Percentiles rank a stretch among this genome's conserved stretches.
These are phyloP conservation scores for Ceyx melanurus DNA, from an alignment of 2,113 vertebrate species.

Conservation along the genomic window DNA sequence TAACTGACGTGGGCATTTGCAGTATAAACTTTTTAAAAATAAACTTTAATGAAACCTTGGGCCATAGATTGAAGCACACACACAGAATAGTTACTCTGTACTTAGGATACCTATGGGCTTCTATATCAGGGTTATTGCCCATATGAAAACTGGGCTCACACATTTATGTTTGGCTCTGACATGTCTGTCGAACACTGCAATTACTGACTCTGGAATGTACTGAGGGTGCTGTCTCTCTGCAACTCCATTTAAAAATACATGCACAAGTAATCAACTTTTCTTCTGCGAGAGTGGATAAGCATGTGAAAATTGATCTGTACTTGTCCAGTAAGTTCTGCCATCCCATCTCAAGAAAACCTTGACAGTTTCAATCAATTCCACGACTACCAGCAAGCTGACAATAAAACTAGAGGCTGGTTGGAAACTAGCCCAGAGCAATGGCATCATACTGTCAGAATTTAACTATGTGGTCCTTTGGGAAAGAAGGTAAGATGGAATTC, in stretches of 20 bases:
- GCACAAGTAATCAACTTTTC: background rate
- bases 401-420: background rate
- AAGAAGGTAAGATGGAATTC: background rate
- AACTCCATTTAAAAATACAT: background rate
- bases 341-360: background rate
- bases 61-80: background rate
- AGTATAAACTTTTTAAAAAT: background rate
- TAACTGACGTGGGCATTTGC: background rate
- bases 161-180: rapidly evolving
- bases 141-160: background rate
- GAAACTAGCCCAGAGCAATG: background rate
- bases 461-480: background rate
- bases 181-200: background rate
- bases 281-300: background rate
- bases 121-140: background rate
- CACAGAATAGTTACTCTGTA: background rate
- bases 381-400: background rate
- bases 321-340: background rate
- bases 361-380: background rate
- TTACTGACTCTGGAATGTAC: background rate
- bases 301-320: background rate
- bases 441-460: background rate
- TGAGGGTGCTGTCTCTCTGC: background rate
- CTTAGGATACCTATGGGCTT: background rate
- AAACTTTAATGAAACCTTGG: background rate